These are phyloP conservation scores for Osedax fenrisi DNA, from an alignment of 2,888 invertebrate species.

Conservation along the genomic window DNA sequence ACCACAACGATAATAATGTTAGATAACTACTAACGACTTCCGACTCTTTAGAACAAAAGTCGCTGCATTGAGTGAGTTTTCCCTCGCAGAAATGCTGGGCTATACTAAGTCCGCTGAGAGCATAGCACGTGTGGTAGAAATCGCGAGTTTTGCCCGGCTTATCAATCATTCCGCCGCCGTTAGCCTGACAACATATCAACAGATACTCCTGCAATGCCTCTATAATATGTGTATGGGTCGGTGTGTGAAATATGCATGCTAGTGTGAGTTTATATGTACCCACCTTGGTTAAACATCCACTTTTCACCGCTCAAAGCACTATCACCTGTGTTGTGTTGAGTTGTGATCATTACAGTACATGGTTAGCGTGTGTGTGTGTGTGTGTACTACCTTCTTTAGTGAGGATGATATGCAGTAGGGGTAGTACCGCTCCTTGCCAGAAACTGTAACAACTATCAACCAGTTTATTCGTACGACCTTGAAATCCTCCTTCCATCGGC, in stretches of 20 bases:
- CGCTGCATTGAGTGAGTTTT: slow-evolving; percentile 45
- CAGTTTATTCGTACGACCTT: slow-evolving; percentile 87
- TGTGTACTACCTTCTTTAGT: slow-evolving; percentile 33
- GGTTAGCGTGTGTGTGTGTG: too few relatives aligned
- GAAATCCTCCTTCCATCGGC: slow-evolving; percentile 84
- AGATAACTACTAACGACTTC: slow-evolving; percentile 55
- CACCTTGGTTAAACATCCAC: slow-evolving; percentile 67
- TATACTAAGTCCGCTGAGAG: slow-evolving; percentile 80
- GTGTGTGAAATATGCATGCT: too few relatives aligned
- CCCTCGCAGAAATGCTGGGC: slow-evolving; percentile 60
- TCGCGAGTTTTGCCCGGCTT: slow-evolving; percentile 85
- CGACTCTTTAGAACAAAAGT: slow-evolving; percentile 67
- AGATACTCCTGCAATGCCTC: slow-evolving; percentile 79
- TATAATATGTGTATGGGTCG: too few relatives aligned
- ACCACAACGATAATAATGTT: neutral
- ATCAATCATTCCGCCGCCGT: slow-evolving; percentile 76
- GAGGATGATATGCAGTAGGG: slow-evolving; percentile 60
- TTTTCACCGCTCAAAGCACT: slow-evolving; percentile 44
- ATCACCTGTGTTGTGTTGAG: too few relatives aligned
- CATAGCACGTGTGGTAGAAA: slow-evolving; percentile 92
- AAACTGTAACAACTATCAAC: slow-evolving; percentile 98
- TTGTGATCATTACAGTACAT: too few relatives aligned
- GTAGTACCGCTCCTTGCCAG: slow-evolving; percentile 90
- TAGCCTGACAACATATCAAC: slow-evolving; percentile 74
- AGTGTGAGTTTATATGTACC: neutral